A percentile compares a stretch with the other conserved stretches of the same genome.
These are phyloP conservation scores for Chanos chanos DNA, from an alignment of 2,797 vertebrate species.

Conservation along the genomic window DNA sequence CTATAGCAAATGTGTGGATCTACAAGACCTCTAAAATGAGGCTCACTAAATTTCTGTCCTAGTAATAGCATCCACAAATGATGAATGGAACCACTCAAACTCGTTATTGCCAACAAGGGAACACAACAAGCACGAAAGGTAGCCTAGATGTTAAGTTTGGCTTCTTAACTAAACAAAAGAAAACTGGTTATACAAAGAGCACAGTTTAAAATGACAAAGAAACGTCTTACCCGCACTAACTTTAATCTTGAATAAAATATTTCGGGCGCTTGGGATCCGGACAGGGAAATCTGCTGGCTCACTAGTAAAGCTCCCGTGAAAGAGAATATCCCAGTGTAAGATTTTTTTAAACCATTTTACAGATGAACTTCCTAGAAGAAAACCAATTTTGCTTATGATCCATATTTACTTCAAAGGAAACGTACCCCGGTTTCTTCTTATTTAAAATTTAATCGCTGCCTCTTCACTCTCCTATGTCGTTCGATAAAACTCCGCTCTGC, in stretches of 20 bases:
- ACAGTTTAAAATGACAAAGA: constrained; percentile 26
- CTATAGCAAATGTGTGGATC: neutral
- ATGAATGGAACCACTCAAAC: constrained; percentile 27
- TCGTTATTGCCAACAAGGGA: neutral
- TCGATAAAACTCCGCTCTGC: constrained; percentile 46
- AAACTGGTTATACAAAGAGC: too few species aligned
- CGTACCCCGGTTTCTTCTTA: constrained; percentile 35
- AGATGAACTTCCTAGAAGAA: constrained; percentile 35
- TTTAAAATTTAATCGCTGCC: constrained; percentile 33
- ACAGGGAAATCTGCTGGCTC: constrained; percentile 16
- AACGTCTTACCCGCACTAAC: constrained; percentile 3
- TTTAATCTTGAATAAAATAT: neutral
- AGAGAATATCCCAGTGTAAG: constrained; percentile 33
- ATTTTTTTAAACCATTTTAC: constrained; percentile 25
- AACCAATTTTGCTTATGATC: constrained; percentile 32
- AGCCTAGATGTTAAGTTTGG: constrained; percentile 5
- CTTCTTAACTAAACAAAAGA: neutral
- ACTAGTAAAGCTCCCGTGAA: constrained; percentile 15
- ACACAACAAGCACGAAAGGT: neutral
- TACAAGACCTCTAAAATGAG: neutral
- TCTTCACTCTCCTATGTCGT: constrained; percentile 45
- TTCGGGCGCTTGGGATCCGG: constrained; percentile 7
- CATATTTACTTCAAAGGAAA: constrained; percentile 23
- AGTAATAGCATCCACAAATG: constrained; percentile 4
- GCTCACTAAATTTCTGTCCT: neutral